A percentile compares a stretch with the other conserved stretches of the same genome.
phyloP scores from a whole-genome alignment of 1,140 invertebrate genomes.

The Drosophila ficusphila region DNA sequence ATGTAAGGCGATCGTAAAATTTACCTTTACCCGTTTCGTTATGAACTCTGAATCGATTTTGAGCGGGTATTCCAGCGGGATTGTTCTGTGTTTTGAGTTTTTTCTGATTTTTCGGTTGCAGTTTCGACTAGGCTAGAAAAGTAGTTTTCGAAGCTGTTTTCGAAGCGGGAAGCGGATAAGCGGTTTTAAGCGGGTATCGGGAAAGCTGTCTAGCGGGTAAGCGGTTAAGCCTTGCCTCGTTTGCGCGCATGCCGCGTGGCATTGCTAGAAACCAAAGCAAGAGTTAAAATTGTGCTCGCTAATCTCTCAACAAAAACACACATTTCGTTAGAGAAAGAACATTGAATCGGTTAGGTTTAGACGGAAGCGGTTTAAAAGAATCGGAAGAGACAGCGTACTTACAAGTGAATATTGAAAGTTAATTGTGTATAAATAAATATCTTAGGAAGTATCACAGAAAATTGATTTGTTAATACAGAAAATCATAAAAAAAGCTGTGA shows the following conservation, averaged over 20 bases:
- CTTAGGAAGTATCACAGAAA: too few relatives aligned
- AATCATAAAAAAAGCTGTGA: not conserved
- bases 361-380: not conserved
- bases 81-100: not conserved
- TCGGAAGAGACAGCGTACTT: not conserved
- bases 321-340: not conserved
- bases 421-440: too few relatives aligned
- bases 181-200: constrained; percentile 10
- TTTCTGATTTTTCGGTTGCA: not conserved
- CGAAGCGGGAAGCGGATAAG: constrained; percentile 30
- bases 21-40: constrained; percentile 52
- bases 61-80: not conserved
- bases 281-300: constrained; percentile 33
- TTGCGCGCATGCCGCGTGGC: constrained; percentile 69
- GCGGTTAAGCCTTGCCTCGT: constrained; percentile 55
- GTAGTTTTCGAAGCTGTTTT: constrained; percentile 9
- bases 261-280: constrained; percentile 75
- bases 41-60: not conserved
- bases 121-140: constrained; percentile 21
- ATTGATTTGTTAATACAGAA: too few relatives aligned
- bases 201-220: constrained; percentile 15
- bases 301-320: not conserved
- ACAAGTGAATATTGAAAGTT: too few relatives aligned
- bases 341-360: not conserved
- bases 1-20: not conserved